Percentiles rank a stretch among this genome's conserved stretches.
phyloP scores from a whole-genome alignment of 1,140 invertebrate genomes.

The Archivesica marissinica region DNA sequence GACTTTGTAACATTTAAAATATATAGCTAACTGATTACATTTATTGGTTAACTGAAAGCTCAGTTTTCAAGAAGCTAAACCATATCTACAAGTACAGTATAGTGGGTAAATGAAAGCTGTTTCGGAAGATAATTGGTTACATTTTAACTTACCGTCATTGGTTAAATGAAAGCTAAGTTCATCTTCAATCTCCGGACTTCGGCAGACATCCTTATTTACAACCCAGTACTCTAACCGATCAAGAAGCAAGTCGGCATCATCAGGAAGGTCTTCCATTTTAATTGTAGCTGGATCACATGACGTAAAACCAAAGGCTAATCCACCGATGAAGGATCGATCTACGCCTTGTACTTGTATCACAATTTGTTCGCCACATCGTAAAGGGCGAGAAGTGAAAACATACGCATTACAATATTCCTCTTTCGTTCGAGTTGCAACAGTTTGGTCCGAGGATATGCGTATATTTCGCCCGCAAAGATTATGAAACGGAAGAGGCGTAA shows the following conservation, averaged over 20 bases:
- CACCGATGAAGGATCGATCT: conserved; percentile 93
- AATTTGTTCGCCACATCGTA: conserved; percentile 93
- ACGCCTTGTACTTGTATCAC: conserved; percentile 93
- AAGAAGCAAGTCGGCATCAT: conserved; percentile 95
- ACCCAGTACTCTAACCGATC: conserved; percentile 99
- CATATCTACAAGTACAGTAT: too few species aligned
- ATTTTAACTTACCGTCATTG: conserved; percentile 87
- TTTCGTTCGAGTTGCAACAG: conserved; percentile 91
- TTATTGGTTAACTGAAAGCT: too few species aligned
- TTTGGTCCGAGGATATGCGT: conserved; percentile 88
- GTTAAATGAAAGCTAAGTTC: conserved; percentile 95
- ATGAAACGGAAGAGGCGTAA: conserved; percentile 81
- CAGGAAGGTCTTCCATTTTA: conserved; percentile 90
- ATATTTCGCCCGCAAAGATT: conserved; percentile 93
- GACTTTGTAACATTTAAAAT: too few species aligned
- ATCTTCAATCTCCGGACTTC: conserved; percentile 92
- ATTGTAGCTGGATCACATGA: conserved; percentile 94
- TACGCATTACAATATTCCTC: conserved; percentile 97
- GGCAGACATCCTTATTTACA: conserved; percentile 95
- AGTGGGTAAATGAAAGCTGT: too few species aligned
- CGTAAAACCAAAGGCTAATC: conserved; percentile 95
- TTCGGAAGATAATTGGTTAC: too few species aligned
- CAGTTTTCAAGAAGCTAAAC: too few species aligned
- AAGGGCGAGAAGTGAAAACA: conserved; percentile 94
- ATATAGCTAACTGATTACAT: too few species aligned